phyloP scores from a whole-genome alignment of 2,113 vertebrate genomes.

The Corythaixoides concolor region DNA sequence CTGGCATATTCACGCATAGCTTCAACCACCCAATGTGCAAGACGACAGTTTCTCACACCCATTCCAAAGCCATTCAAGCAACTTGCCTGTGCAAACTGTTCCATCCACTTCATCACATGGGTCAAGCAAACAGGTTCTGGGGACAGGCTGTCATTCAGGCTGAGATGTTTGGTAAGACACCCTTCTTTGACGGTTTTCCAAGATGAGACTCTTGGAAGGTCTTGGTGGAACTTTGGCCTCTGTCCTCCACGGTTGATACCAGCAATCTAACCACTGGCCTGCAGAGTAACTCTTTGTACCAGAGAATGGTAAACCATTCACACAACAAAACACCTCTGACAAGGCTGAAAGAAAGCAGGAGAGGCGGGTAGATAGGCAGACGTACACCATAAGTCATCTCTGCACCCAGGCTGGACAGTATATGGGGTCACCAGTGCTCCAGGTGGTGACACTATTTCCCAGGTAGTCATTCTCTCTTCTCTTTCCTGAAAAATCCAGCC shows the following conservation, averaged over 20 bases:
- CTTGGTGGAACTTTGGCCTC: neutral
- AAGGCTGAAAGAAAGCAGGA: neutral
- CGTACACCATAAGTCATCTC: neutral
- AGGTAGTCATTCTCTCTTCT: neutral
- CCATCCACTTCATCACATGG: neutral
- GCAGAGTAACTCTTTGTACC: neutral
- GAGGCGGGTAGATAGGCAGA: neutral
- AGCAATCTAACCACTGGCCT: neutral
- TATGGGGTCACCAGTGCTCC: neutral
- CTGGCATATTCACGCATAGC: neutral
- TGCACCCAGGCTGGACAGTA: neutral
- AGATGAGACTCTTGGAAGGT: neutral
- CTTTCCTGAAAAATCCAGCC: neutral
- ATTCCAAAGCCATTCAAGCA: neutral
- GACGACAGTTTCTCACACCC: neutral
- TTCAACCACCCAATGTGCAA: neutral
- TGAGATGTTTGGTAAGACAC: neutral
- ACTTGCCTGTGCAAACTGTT: neutral
- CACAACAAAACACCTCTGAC: neutral
- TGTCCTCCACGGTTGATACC: neutral
- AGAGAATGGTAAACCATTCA: neutral
- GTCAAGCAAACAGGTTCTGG: neutral
- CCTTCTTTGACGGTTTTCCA: neutral
- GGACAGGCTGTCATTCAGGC: neutral
- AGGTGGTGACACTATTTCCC: neutral